Conservation (phyloP, 2,888 invertebrate species). For the Drosophila antonietae region DNA sequence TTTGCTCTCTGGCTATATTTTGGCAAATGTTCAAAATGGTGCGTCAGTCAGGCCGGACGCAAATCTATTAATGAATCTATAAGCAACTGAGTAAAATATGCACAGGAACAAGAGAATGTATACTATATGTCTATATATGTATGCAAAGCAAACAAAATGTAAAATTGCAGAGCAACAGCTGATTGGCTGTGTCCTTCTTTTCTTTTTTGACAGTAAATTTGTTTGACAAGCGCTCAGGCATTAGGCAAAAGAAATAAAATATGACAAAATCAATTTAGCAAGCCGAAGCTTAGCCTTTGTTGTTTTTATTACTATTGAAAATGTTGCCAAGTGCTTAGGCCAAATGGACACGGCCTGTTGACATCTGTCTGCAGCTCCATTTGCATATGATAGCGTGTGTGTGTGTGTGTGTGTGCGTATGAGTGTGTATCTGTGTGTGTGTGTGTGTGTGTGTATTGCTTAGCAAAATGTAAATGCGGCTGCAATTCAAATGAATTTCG, state of each 20-base stretch:
- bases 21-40: slow-evolving; percentile 55
- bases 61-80: slow-evolving; percentile 47
- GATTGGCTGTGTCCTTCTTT: slow-evolving; percentile 11
- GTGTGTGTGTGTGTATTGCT: slow-evolving; percentile 28
- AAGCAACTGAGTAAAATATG: slow-evolving; percentile 24
- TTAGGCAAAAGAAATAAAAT: slow-evolving; percentile 39
- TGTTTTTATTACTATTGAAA: slow-evolving; percentile 42
- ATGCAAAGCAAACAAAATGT: neutral
- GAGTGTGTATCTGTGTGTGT: slow-evolving; percentile 12
- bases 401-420: neutral
- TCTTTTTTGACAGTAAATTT: neutral
- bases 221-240: slow-evolving; percentile 35
- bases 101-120: slow-evolving; percentile 5
- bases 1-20: slow-evolving; percentile 13
- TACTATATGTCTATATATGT: neutral
- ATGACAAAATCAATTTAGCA: slow-evolving; percentile 48
- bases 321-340: slow-evolving; percentile 47
- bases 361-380: slow-evolving; percentile 50
- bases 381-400: slow-evolving; percentile 34
- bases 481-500: slow-evolving; percentile 75
- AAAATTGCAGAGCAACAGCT: slow-evolving; percentile 18
- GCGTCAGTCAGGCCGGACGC: slow-evolving; percentile 42
- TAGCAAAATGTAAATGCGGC: slow-evolving; percentile 59
- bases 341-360: slow-evolving; percentile 57
- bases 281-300: slow-evolving; percentile 27